A percentile compares a stretch with the other conserved stretches of the same genome.
Evolutionary conservation across 2,888 invertebrate species (phyloP).

Genomic region (Nephrotoma appendiculata): DNA sequence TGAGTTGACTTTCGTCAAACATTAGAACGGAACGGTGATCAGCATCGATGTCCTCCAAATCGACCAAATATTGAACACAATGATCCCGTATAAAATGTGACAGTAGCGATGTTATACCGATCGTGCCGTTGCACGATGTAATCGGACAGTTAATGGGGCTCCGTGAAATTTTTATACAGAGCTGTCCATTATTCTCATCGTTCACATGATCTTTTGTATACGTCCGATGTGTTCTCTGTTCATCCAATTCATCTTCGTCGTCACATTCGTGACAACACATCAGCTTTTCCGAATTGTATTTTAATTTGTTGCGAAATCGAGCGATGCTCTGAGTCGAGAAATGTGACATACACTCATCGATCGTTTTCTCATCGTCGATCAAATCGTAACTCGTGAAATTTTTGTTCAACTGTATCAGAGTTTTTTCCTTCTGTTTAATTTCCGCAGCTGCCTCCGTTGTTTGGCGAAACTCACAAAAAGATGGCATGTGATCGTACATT

Average conservation of each 20-base stretch:
- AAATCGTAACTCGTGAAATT: constrained; percentile 18
- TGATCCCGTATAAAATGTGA: constrained; percentile 22
- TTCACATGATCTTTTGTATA: neutral
- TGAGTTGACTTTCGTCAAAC: constrained; percentile 16
- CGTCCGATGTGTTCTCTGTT: neutral
- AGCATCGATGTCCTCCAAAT: constrained; percentile 17
- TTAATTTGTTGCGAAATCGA: neutral
- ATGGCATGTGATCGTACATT: constrained; percentile 20
- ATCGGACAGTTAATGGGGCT: constrained; percentile 21
- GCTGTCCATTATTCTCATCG: neutral
- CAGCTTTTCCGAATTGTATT: neutral
- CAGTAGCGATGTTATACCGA: constrained; percentile 19
- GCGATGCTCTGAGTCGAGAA: neutral
- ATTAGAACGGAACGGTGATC: constrained; percentile 16
- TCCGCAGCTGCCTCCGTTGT: constrained; percentile 14
- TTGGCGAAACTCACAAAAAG: constrained; percentile 17
- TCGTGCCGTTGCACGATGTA: constrained; percentile 16
- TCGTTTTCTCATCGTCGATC: constrained; percentile 4
- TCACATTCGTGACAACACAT: neutral
- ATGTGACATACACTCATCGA: constrained; percentile 10
- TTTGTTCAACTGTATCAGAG: constrained; percentile 15
- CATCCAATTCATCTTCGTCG: neutral
- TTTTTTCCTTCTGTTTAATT: constrained; percentile 12
- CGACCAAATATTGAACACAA: constrained; percentile 2
- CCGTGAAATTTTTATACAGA: neutral